A percentile compares a stretch with the other conserved stretches of the same genome.
Evolutionary conservation across 2,888 invertebrate species (phyloP).

Genomic region (Ferdinandea cuprea): DNA sequence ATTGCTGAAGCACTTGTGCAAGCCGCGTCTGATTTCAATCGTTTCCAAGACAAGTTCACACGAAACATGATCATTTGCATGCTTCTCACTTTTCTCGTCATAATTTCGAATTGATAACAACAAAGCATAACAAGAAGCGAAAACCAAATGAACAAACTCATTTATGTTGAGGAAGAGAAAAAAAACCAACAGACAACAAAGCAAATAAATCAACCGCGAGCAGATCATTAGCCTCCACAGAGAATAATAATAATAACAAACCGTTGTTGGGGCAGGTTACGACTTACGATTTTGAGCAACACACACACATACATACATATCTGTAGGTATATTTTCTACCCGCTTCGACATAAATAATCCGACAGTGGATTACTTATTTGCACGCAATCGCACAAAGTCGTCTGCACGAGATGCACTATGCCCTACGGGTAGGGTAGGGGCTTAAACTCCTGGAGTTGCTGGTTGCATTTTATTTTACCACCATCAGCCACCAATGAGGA

Average conservation of each 20-base stretch:
- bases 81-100: conserved; percentile 62
- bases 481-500: neutral
- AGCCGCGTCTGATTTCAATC: conserved; percentile 26
- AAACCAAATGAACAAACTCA: conserved; percentile 19
- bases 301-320: conserved; percentile 42
- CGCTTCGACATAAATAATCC: conserved; percentile 52
- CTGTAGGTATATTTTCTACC: neutral
- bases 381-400: conserved; percentile 47
- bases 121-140: neutral
- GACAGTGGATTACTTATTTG: conserved; percentile 40
- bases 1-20: conserved; percentile 40
- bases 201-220: conserved; percentile 52
- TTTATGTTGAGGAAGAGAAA: neutral
- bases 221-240: conserved; percentile 58
- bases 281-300: too few species aligned
- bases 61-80: conserved; percentile 70
- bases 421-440: conserved; percentile 30
- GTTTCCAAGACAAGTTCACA: conserved; percentile 44
- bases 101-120: conserved; percentile 30
- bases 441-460: conserved; percentile 28
- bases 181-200: conserved; percentile 34
- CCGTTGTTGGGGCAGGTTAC: conserved; percentile 61
- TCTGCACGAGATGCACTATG: conserved; percentile 34
- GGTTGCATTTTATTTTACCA: conserved; percentile 4
- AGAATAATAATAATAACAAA: conserved; percentile 49